Percentiles rank a stretch among this genome's conserved stretches.
These are phyloP conservation scores for Anagyrus pseudococci DNA, from an alignment of 2,888 invertebrate genomes.

Conservation along the genomic window DNA sequence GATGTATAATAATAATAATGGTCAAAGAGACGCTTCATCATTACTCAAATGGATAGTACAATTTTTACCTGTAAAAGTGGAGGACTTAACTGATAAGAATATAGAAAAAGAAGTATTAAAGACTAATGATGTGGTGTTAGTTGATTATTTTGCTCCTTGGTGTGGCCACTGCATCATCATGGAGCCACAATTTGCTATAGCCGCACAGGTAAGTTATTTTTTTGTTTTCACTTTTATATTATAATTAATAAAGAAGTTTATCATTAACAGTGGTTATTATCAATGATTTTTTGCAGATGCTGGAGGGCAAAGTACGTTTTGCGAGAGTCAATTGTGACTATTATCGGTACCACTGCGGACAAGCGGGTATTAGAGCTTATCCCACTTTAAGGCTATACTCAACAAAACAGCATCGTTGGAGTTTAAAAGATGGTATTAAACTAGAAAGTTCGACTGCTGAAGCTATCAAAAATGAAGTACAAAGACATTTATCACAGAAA, in stretches of 20 bases:
- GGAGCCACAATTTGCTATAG: conserved; percentile 72
- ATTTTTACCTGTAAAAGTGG: conserved; percentile 69
- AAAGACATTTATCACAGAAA: conserved; percentile 4
- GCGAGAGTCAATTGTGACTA: conserved; percentile 73
- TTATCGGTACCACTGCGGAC: conserved; percentile 65
- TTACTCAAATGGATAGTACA: conserved; percentile 70
- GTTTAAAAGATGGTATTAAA: conserved; percentile 41
- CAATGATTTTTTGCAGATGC: conserved; percentile 41
- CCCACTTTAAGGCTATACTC: conserved; percentile 75
- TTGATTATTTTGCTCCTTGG: conserved; percentile 77
- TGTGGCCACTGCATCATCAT: conserved; percentile 71
- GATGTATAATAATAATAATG: conserved; percentile 57
- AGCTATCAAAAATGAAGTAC: conserved; percentile 26
- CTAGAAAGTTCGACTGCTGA: conserved; percentile 44
- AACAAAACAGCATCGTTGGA: conserved; percentile 61
- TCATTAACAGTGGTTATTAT: too few relatives aligned
- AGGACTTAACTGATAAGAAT: conserved; percentile 60
- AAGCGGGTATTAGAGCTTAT: conserved; percentile 69
- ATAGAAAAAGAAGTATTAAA: conserved; percentile 64
- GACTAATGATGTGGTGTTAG: conserved; percentile 65
- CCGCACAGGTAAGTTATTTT: conserved; percentile 66
- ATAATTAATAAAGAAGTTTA: too few relatives aligned
- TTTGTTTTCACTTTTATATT: neutral
- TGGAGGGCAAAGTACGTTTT: conserved; percentile 62
- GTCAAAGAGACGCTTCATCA: conserved; percentile 69